Evolutionary conservation across 2,797 vertebrate genomes (phyloP), one percentile per base, ranked within the genome.

Genomic region (Coregonus ussuriensis): DNA sequence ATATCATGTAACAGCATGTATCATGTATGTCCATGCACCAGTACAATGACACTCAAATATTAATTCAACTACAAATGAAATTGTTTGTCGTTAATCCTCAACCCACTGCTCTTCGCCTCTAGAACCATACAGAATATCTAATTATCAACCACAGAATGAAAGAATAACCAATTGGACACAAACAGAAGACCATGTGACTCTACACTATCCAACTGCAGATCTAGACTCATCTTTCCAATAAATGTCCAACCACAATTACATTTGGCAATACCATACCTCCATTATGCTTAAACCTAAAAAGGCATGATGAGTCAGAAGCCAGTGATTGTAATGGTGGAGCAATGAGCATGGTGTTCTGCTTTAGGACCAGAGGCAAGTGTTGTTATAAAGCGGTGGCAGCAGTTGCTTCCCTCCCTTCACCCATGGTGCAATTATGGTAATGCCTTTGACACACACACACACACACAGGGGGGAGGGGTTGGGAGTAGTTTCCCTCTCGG

Each of bases 371-470:
- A 85, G 86, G 86, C 87, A 72, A 77, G 85, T 31, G 87, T 84
- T 88, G 84, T 89, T 88, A 86, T 70, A 86, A 89, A 31, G 81
- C 88, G 82, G 77, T 82, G 87, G 86, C 16, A 7, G 4, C 9
- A 13, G 56, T 16, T n/a, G 16, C 7, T 41, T 29, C 21, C 14
- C 62, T 47, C 47, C 74, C 62, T 67, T 63, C 25, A 18, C 74
- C 41, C 65, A 52, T 33, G 74, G 79, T 82, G 87, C 87, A 90
- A 91, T 92, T 90, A 91, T 84, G 86, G 87, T 89, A 86, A 41
- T 41, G 41, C 41, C 7, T 7, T 47, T 47, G 41, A 73, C 59
- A 74, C 67, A 78, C 71, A 68, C 16, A 31, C 9, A 73, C 59
- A 74, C 67, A 78, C 71, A 68, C 16, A 31, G 21, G 16, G 72